A percentile compares a stretch with the other conserved stretches of the same genome.
Conservation (phyloP, 2,113 vertebrate species). For the Podarcis cretensis region DNA sequence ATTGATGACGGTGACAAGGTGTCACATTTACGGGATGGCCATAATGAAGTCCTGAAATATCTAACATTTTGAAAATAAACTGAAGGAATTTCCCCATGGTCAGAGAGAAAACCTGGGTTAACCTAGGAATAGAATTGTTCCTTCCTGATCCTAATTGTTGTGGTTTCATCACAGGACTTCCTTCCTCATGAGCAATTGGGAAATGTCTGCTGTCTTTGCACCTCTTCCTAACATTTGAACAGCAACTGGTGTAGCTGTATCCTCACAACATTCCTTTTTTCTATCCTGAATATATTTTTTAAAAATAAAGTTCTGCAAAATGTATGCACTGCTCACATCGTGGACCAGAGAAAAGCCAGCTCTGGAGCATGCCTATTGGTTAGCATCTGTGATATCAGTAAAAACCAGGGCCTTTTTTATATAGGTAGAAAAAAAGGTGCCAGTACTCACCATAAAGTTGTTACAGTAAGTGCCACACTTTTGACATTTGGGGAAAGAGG, state of each 20-base stretch:
- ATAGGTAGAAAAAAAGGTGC: too few relatives aligned
- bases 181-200: background rate
- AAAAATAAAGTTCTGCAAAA: background rate
- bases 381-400: background rate
- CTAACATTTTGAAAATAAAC: constrained; percentile 26
- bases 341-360: background rate
- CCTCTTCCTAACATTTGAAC: background rate
- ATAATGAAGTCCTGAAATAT: background rate
- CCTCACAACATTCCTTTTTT: background rate
- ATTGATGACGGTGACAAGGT: background rate
- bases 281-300: background rate
- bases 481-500: too few relatives aligned
- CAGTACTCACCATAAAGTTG: too few relatives aligned
- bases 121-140: background rate
- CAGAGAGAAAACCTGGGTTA: constrained; percentile 8
- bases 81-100: constrained; percentile 26
- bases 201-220: constrained; percentile 1
- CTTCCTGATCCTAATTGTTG: constrained; percentile 1
- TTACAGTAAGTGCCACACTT: too few relatives aligned
- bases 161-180: constrained; percentile 27
- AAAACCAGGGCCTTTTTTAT: too few relatives aligned
- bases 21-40: constrained; percentile 18
- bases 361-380: background rate
- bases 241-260: background rate
- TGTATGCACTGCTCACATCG: background rate